These are phyloP conservation scores for Pristionchus fissidentatus DNA, from an alignment of 2,888 invertebrate species.

Conservation along the genomic window DNA sequence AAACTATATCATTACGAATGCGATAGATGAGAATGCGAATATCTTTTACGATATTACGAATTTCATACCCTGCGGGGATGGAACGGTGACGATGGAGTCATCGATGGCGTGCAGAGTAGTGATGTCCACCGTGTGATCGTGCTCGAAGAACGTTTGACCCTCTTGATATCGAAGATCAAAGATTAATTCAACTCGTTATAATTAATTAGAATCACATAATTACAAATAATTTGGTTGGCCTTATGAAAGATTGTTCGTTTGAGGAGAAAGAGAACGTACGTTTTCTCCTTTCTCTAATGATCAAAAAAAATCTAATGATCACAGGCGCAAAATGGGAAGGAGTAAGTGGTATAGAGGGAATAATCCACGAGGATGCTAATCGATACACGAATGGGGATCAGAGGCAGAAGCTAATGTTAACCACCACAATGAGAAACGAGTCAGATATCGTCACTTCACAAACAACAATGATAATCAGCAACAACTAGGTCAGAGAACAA, in stretches of 20 bases:
- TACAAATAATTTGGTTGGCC: too few relatives aligned
- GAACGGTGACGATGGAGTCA: slow-evolving; percentile 45
- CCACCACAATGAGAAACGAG: too few relatives aligned
- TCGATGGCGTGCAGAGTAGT: slow-evolving; percentile 48
- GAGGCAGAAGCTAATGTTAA: too few relatives aligned
- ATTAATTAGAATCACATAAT: neutral
- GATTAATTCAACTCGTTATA: neutral
- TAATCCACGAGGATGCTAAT: too few relatives aligned
- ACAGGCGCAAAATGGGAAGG: too few relatives aligned
- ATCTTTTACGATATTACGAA: neutral
- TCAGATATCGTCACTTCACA: neutral
- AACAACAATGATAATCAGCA: neutral
- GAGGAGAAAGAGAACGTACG: neutral
- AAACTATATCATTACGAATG: too few relatives aligned
- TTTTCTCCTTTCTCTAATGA: too few relatives aligned
- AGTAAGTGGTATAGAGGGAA: too few relatives aligned
- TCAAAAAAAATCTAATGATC: too few relatives aligned
- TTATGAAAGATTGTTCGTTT: neutral
- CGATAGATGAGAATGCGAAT: neutral
- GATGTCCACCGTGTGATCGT: slow-evolving; percentile 49
- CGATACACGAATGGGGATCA: too few relatives aligned
- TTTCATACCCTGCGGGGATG: slow-evolving; percentile 34
- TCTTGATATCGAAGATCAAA: slow-evolving; percentile 20
- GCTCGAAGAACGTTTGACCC: slow-evolving; percentile 44
- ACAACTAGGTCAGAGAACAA: too few relatives aligned